phyloP scores from a whole-genome alignment of 1,140 invertebrate genomes.

The Charaxes varanes region DNA sequence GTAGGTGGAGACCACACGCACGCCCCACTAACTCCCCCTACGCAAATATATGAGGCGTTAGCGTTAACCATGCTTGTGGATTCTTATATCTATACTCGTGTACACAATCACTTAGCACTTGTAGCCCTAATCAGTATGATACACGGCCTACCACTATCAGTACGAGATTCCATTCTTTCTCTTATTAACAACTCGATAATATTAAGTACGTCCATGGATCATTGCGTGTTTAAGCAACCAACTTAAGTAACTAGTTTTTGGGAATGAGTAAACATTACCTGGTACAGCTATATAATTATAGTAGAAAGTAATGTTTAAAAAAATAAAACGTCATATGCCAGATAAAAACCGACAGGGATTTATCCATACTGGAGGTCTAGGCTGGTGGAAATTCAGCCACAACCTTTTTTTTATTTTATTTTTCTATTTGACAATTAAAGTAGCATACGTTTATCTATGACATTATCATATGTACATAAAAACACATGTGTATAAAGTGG shows the following conservation, averaged over 20 bases:
- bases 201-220: constrained; percentile 39
- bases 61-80: constrained; percentile 31
- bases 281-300: too few relatives aligned
- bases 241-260: constrained; percentile 24
- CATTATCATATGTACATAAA: too few relatives aligned
- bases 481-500: too few relatives aligned
- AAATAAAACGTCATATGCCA: too few relatives aligned
- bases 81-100: constrained; percentile 36
- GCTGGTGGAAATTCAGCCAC: too few relatives aligned
- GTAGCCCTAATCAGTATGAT: constrained; percentile 53
- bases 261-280: too few relatives aligned
- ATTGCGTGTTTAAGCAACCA: constrained; percentile 28
- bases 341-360: too few relatives aligned
- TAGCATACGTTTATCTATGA: too few relatives aligned
- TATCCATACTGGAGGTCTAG: too few relatives aligned
- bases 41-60: constrained; percentile 53
- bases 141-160: constrained; percentile 50
- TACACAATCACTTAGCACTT: constrained; percentile 47
- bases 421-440: too few relatives aligned
- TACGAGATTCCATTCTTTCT: constrained; percentile 49
- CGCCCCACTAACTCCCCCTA: constrained; percentile 36
- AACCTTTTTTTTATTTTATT: too few relatives aligned
- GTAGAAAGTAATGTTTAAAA: too few relatives aligned
- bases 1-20: constrained; percentile 57
- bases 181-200: constrained; percentile 53